Conservation (phyloP, 2,888 invertebrate species). For the Cyclophora albipunctata region DNA sequence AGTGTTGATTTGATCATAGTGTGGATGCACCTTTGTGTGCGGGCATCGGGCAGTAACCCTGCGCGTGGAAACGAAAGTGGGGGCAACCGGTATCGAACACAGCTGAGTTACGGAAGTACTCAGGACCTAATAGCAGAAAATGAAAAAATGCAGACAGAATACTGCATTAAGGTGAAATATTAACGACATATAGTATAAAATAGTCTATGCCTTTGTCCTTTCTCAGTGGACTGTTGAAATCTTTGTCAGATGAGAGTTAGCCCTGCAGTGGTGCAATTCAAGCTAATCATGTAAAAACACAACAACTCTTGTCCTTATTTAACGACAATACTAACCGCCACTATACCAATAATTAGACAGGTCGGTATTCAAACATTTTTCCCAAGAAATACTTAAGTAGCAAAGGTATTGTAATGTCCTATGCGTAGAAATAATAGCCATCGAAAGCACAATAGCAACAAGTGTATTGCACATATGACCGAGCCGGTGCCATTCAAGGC, state of each 20-base stretch:
- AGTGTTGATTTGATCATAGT: conserved; percentile 25
- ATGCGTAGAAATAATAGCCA: conserved; percentile 23
- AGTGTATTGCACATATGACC: conserved; percentile 35
- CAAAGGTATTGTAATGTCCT: neutral
- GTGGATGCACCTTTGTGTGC: conserved; percentile 27
- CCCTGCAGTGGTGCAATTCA: too few relatives aligned
- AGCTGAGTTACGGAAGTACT: conserved; percentile 30
- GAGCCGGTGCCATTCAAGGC: conserved; percentile 35
- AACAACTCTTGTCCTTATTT: too few relatives aligned
- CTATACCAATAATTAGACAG: too few relatives aligned
- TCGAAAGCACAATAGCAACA: conserved; percentile 30
- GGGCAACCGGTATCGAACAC: conserved; percentile 16
- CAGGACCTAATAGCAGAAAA: neutral
- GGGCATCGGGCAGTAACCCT: conserved; percentile 44
- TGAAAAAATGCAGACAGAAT: neutral
- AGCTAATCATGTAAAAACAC: too few relatives aligned
- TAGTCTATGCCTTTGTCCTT: too few relatives aligned
- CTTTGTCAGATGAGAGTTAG: too few relatives aligned
- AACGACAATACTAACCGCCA: too few relatives aligned
- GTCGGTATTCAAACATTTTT: too few relatives aligned
- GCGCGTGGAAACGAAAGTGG: conserved; percentile 17
- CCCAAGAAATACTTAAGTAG: too few relatives aligned
- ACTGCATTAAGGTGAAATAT: neutral
- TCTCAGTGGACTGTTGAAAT: too few relatives aligned
- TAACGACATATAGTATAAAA: too few relatives aligned